Evolutionary conservation across 2,797 vertebrate species (phyloP).

Genomic region (Acanthis flammea): DNA sequence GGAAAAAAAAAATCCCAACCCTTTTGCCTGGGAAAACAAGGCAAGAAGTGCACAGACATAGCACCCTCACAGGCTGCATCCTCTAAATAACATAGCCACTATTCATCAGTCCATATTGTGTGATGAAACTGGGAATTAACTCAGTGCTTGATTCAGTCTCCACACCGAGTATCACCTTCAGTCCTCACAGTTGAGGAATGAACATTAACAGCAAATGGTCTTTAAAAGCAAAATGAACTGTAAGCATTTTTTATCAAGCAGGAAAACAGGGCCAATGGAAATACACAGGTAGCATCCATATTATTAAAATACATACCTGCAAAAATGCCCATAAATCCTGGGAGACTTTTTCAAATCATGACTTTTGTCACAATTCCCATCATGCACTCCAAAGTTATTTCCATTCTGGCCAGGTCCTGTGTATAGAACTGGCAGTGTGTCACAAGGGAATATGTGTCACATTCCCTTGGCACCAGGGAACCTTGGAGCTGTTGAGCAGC

Average conservation of each 20-base stretch:
- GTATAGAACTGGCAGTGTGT: background rate
- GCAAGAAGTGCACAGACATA: background rate
- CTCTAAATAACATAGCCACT: background rate
- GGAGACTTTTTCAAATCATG: background rate
- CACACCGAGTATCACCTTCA: rapidly evolving
- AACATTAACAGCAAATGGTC: background rate
- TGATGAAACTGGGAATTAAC: background rate
- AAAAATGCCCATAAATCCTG: background rate
- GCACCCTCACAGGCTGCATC: background rate
- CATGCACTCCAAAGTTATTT: background rate
- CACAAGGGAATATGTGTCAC: background rate
- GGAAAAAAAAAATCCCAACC: background rate
- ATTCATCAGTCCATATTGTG: background rate
- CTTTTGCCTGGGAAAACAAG: background rate
- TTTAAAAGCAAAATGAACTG: background rate
- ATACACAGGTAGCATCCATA: background rate
- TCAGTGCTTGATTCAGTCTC: background rate
- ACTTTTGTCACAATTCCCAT: background rate
- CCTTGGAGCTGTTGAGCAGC: background rate
- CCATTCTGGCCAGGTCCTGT: background rate
- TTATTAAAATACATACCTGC: background rate
- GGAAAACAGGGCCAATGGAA: background rate
- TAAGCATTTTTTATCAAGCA: background rate
- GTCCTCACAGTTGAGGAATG: background rate
- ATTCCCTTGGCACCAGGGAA: background rate